Evolutionary conservation across 2,113 vertebrate genomes (phyloP).

Genomic region (Copsychus sechellarum): DNA sequence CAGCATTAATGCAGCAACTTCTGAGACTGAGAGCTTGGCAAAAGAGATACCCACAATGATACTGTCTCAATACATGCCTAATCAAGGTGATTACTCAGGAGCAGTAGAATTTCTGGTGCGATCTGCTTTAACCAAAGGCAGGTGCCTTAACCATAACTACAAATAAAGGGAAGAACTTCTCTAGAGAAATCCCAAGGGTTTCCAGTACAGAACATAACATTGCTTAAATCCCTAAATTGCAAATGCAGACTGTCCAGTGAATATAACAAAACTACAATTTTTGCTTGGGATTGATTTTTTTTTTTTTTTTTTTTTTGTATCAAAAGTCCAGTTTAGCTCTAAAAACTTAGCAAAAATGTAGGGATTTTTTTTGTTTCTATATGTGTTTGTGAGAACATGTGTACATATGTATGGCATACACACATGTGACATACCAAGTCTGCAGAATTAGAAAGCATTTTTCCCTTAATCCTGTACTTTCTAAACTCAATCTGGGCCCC

Average conservation of each 20-base stretch:
- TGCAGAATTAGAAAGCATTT: background rate
- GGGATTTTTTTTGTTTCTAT: background rate
- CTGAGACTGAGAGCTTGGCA: background rate
- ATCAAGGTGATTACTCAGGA: background rate
- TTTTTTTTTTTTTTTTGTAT: background rate
- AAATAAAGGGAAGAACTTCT: background rate
- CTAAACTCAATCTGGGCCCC: background rate
- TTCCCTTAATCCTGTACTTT: background rate
- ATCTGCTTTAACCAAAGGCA: background rate
- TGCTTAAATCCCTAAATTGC: background rate
- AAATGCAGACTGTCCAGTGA: background rate
- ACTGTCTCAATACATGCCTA: background rate
- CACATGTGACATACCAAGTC: background rate
- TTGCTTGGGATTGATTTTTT: background rate
- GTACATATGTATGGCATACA: background rate
- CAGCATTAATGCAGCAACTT: background rate
- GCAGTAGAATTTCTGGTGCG: background rate
- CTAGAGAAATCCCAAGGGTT: background rate
- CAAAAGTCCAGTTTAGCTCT: background rate
- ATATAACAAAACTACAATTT: background rate
- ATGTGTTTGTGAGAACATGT: background rate
- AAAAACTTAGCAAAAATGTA: background rate
- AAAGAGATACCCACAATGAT: background rate
- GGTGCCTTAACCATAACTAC: background rate
- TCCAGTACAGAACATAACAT: background rate